Base-by-base conservation (phyloP, 2,888 invertebrate species). In the Eupelmus urozonus region DNA sequence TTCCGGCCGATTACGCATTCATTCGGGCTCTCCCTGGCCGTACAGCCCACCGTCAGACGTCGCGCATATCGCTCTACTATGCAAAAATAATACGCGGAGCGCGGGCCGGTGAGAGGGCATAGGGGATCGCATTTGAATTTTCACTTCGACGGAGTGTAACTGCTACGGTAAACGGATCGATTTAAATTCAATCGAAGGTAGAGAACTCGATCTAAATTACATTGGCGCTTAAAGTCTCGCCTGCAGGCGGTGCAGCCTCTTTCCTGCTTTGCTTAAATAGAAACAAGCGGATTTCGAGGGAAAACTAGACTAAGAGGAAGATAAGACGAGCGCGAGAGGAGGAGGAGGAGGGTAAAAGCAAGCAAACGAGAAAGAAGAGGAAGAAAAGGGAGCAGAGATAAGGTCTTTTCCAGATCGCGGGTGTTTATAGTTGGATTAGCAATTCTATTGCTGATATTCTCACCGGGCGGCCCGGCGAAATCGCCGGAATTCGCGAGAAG, bases 391-490 rank as follows among this genome's bases (percentile, higher is more conserved):
- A 65, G 53, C n/a, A 9, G 49, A 57, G 76, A 29, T 55, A 57
- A 59, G 65, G 71, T 71, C 77, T 70, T 77, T 70, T 70, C 66
- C 59, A 67, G 62, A 78, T 66, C 76, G 74, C 74, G 84, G 83
- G 79, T 86, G 85, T 87, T 87, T 86, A 86, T 86, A 85, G 85
- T 83, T 80, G 82, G 84, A 87, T 87, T 87, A 87, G 87, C 85
- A 85, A 87, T 87, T 87, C 87, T 84, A 85, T 85, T 85, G 85
- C 84, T 81, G 83, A 83, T 84, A 83, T 83, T 83, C 82, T 81
- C 82, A 81, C 81, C 78, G 75, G 51, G n/a, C 42, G 34, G 16
- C 5, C 25, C 78, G 57, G 69, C 69, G 76, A 13, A 45, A 16
- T 63, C n/a, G 11, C 40, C 27, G 25, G 53, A 67, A 71, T 72